A percentile compares a stretch with the other conserved stretches of the same genome.
phyloP scores from a whole-genome alignment of 2,113 vertebrate genomes.

The Emydura subglobosa region DNA sequence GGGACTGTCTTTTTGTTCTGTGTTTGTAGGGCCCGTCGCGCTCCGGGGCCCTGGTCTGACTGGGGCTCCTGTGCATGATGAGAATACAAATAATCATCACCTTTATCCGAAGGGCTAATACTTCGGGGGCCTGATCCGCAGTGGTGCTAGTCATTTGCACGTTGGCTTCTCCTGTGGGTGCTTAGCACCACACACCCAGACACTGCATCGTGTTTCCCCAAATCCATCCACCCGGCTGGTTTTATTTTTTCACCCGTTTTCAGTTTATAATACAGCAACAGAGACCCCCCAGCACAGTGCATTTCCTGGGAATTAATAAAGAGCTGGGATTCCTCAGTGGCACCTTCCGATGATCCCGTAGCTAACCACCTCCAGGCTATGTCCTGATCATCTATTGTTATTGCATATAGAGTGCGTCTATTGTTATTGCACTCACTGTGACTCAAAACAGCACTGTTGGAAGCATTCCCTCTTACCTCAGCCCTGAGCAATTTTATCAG shows the following conservation, averaged over 20 bases:
- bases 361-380: background rate
- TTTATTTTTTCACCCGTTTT: too few relatives aligned
- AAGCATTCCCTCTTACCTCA: background rate
- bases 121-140: background rate
- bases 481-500: background rate
- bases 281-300: background rate
- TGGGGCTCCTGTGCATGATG: too few relatives aligned
- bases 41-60: too few relatives aligned
- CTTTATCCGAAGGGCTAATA: background rate
- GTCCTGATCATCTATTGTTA: background rate
- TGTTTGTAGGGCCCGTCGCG: too few relatives aligned
- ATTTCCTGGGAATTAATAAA: background rate
- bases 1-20: too few relatives aligned
- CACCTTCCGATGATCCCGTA: background rate
- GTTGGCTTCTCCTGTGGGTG: background rate
- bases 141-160: background rate
- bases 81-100: too few relatives aligned
- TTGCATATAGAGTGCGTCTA: too few relatives aligned
- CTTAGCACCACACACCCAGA: background rate
- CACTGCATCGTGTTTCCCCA: background rate
- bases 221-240: background rate
- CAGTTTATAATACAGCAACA: background rate
- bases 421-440: too few relatives aligned
- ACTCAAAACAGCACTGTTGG: background rate
- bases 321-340: background rate